Base-by-base conservation (phyloP, 2,797 vertebrate genomes). In the Chaetophractus vellerosus region DNA sequence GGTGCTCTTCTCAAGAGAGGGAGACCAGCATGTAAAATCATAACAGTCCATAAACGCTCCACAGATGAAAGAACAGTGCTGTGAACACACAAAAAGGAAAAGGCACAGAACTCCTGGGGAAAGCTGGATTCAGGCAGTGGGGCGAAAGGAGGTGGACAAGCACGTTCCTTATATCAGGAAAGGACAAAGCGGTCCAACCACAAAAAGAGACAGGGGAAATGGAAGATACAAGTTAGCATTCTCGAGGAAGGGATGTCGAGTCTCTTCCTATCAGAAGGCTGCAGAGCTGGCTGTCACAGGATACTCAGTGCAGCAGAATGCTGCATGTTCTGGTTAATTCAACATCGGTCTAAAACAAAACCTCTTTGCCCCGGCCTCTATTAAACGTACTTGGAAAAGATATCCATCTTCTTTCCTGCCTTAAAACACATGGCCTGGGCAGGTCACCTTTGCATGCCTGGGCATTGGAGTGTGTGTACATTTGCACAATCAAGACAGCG, bases 391-490 rank as follows among this genome's bases (percentile, higher is more conserved):
- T 79, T 78, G 11, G 36, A 55, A 82, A 64, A 86, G 45, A 31
- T 1, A 31, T 4, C 18, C n/a, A 36, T 41, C 9, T n/a, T 36
- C 26, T 59, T 87, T 69, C 55, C 33, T 88, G 24, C 19, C 41
- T 71, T 72, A 48, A 45, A 41, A 41, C 74, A 6, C 10, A 4
- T 1, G 5, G 26, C 15, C 8, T 0, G 4, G 4, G 4, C 9
- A 45, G 26, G 4, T 15, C 74, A 23, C 61, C 26, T 64, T 28
- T 3, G 16, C 21, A 21, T 7, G 36, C 41, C 38, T n/a, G 33
- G 26, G 38, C 0, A 0, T 0, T 23, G 5, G 9, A 7, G 12
- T 4, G 2, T 4, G 1, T 31, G 2, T 41, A 19, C 9, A 59
- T 48, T 16, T 14, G 1, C 24, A 14, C 0, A 24, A 9, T 41